Evolutionary conservation across 2,888 invertebrate genomes (phyloP).

Genomic region (Trisateles emortualis): DNA sequence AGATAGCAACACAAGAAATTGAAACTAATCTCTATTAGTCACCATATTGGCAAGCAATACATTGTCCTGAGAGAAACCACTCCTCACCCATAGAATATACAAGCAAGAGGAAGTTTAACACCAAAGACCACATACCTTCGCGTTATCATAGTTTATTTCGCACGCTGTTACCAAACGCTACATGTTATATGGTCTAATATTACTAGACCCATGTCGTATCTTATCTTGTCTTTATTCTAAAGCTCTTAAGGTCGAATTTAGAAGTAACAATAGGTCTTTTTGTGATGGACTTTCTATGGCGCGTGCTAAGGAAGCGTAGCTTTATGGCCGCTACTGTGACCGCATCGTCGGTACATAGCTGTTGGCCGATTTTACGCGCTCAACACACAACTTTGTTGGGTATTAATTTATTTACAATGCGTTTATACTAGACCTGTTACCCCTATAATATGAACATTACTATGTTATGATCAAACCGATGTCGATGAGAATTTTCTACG

Average conservation of each 20-base stretch:
- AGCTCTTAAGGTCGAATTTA: conserved; percentile 7
- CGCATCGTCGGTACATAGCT: conserved; percentile 65
- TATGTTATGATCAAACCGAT: not conserved
- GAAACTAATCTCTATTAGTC: conserved; percentile 23
- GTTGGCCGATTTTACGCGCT: conserved; percentile 65
- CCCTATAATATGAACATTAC: not conserved
- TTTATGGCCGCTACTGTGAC: conserved; percentile 75
- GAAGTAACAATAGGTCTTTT: conserved; percentile 52
- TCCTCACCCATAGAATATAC: conserved; percentile 37
- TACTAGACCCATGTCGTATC: conserved; percentile 46
- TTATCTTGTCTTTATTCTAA: conserved; percentile 22
- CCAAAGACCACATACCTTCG: conserved; percentile 68
- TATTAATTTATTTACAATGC: conserved; percentile 39
- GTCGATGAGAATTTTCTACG: too few relatives aligned
- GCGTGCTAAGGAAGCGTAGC: conserved; percentile 75
- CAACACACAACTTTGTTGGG: conserved; percentile 46
- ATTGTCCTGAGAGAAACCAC: conserved; percentile 37
- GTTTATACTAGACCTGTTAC: conserved; percentile 15
- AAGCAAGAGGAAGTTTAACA: conserved; percentile 65
- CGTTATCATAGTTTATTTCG: conserved; percentile 80
- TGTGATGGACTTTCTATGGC: conserved; percentile 58
- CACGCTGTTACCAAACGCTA: conserved; percentile 74
- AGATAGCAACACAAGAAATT: conserved; percentile 27
- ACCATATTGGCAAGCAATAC: conserved; percentile 26
- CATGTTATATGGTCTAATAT: conserved; percentile 53